Evolutionary conservation across 2,797 vertebrate species (phyloP), one percentile per base, ranked within the genome.

Genomic region (Sebastes melanostomus): DNA sequence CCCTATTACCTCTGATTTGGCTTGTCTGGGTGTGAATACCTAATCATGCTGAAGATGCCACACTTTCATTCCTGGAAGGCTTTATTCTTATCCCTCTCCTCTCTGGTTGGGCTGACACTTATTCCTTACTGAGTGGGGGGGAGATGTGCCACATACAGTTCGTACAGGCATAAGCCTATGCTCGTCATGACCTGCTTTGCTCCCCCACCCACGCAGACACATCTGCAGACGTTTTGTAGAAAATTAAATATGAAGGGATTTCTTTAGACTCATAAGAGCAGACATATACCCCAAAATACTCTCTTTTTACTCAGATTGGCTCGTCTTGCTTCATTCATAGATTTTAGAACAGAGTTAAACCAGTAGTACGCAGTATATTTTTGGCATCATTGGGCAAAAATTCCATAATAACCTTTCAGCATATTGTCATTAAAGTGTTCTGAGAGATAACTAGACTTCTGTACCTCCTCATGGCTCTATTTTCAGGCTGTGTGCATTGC

Each of bases 21-120:
- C 87, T 90, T 91, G 85, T 91, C 82, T 92, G 85, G 66, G 70
- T 76, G 77, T 93, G 90, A 93, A 92, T 93, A 85, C 75, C 68
- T 89, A 92, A 93, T 91, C 87, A 91, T 73, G 69, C 71, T 86
- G 74, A 87, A 86, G 75, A 90, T 88, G 75, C 72, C 59, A 69
- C 79, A 71, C 71, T 88, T 85, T 84, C 14, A 67, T 79, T 86
- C 63, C 71, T 56, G 55, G n/a, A 84, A 82, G 81, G 74, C 72
- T 84, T 83, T 74, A 73, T 92, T 83, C 46, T 78, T 59, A 62
- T 56, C 16, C 20, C 13, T 52, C 63, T 80, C 29, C 38, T 75
- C 71, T 80, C 73, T 84, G 29, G 13, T 71, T 83, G 27, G 29
- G 13, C 9, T 81, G 72, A 86, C 67, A 83, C 38, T 79, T 77